These are phyloP conservation scores for Fregetta grallaria DNA, from an alignment of 2,113 vertebrate species.

Conservation along the genomic window DNA sequence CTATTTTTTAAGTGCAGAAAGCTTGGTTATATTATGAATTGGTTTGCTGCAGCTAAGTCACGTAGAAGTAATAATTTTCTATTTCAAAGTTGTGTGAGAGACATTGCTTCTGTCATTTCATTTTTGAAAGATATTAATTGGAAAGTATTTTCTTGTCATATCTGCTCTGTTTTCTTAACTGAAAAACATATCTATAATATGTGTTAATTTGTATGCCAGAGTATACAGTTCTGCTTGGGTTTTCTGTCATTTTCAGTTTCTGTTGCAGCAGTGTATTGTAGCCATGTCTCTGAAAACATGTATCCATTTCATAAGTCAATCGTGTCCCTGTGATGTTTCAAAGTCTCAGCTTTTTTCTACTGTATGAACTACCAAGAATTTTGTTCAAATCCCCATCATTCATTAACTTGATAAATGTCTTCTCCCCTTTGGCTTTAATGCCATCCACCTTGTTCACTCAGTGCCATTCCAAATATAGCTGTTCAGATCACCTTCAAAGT, in stretches of 20 bases:
- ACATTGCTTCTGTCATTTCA: neutral
- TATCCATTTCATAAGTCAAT: neutral
- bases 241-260: neutral
- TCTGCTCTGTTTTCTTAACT: neutral
- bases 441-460: neutral
- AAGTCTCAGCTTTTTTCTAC: neutral
- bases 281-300: neutral
- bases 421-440: neutral
- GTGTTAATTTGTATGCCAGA: neutral
- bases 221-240: neutral
- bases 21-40: neutral
- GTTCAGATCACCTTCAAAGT: neutral
- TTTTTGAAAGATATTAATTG: neutral
- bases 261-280: neutral
- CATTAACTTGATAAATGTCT: neutral
- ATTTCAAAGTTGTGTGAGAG: neutral
- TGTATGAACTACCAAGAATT: neutral
- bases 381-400: neutral
- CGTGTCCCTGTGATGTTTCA: neutral
- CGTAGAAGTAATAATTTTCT: neutral
- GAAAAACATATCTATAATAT: neutral
- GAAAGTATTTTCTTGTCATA: neutral
- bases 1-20: neutral
- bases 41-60: neutral
- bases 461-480: neutral